Percentiles rank a stretch among this genome's conserved stretches.
Conservation (phyloP, 2,113 vertebrate species). For the Chamaetylas fuelleborni region DNA sequence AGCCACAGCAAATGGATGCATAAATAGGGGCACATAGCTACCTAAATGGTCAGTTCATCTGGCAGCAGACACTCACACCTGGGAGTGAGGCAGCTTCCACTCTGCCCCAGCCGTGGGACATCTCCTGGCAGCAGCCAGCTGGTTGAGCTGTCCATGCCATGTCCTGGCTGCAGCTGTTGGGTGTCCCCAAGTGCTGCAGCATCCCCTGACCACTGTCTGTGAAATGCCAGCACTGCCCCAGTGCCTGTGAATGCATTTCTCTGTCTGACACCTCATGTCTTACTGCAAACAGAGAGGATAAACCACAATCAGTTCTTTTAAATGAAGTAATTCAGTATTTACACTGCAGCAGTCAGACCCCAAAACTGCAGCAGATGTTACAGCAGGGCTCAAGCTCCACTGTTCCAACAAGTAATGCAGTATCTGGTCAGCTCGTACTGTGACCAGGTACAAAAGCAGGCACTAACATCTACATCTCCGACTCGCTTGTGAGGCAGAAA, state of each 20-base stretch:
- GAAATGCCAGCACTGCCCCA: not conserved
- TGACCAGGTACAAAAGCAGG: not conserved
- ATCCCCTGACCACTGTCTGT: not conserved
- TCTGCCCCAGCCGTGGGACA: not conserved
- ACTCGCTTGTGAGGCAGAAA: not conserved
- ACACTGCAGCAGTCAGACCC: not conserved
- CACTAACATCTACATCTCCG: not conserved
- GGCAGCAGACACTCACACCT: not conserved
- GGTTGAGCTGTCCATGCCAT: rapidly evolving
- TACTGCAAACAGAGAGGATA: not conserved
- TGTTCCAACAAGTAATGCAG: not conserved
- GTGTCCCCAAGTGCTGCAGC: not conserved
- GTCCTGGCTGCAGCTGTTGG: not conserved
- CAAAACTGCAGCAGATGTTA: conserved; percentile 21
- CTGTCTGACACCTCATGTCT: not conserved
- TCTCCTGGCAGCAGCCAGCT: not conserved
- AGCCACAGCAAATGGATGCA: not conserved
- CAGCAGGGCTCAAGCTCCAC: not conserved
- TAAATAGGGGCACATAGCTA: not conserved
- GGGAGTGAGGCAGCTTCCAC: not conserved
- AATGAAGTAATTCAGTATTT: not conserved
- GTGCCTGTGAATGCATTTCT: not conserved
- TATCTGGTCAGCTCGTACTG: not conserved
- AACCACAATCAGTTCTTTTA: not conserved
- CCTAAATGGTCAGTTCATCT: not conserved